Percentiles rank a stretch among this genome's conserved stretches.
Conservation (phyloP, 1,140 invertebrate species). For the Diorhabda carinulata region DNA sequence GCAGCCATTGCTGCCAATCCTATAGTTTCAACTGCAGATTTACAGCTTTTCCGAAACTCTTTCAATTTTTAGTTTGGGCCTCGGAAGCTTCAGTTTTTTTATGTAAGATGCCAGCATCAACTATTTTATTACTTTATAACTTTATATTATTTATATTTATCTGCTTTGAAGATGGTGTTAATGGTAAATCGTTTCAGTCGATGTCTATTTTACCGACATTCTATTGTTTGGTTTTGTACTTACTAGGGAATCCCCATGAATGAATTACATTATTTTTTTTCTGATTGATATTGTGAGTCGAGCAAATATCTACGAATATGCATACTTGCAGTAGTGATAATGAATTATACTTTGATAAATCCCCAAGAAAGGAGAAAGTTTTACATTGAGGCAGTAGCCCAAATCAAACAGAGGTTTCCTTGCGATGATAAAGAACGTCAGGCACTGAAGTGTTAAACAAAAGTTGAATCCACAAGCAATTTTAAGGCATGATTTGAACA, state of each 20-base stretch:
- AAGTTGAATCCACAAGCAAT: too few species aligned
- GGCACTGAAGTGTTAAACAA: too few species aligned
- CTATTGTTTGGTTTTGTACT: neutral
- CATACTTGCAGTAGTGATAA: neutral
- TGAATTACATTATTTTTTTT: neutral
- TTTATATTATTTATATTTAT: too few species aligned
- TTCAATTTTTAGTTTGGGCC: conserved; percentile 13
- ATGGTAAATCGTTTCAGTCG: conserved; percentile 7
- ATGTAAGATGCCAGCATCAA: conserved; percentile 8
- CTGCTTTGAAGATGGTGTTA: neutral
- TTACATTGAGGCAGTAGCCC: too few species aligned
- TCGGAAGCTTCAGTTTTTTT: conserved; percentile 10
- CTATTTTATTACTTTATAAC: conserved; percentile 3
- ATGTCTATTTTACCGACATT: conserved; percentile 4
- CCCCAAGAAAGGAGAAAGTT: neutral
- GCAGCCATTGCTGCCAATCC: conserved; percentile 8
- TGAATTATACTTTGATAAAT: neutral
- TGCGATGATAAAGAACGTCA: too few species aligned
- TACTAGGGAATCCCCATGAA: neutral
- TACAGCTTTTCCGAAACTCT: conserved; percentile 6
- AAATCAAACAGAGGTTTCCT: too few species aligned
- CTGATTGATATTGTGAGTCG: neutral
- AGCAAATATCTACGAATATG: conserved; percentile 8
- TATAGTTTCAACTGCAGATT: conserved; percentile 13
- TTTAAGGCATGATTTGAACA: too few species aligned